Base-by-base conservation (phyloP, 1,140 invertebrate genomes). In the Sweltsa coloradensis region DNA sequence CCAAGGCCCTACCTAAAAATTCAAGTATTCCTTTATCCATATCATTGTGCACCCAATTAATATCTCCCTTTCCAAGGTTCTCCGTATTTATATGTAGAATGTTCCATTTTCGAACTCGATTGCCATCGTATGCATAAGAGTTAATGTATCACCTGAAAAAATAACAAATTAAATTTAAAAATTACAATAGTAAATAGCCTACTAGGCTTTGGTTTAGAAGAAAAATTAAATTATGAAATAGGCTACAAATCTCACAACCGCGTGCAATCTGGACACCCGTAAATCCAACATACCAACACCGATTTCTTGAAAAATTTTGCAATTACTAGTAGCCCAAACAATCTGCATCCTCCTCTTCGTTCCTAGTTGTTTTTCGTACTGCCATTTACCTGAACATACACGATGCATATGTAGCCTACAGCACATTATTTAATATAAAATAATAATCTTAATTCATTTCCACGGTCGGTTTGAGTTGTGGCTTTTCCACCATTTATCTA, bases 281-380 rank as follows among this genome's bases (percentile, higher is more conserved):
- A n/a, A 51, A 42, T 39, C 21, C 24, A 45, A 60, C 68, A 41
- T 55, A 74, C 79, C 87, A n/a, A 89, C 85, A 18, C 87, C 86
- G 49, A 78, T 80, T 61, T 83, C 83, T 61, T 83, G 76, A 50
- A 78, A 83, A 59, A 89, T 89, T 55, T 73, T 72, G 57, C 85
- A 87, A 18, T 71, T 64, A 2, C 72, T 59, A 0, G 83, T 85
- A 36, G 81, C 77, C 85, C 85, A 90, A 2, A 86, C 87, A 31
- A 89, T 67, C 69, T 91, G 87, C 86, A 91, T 91, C 3, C 89
- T 81, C 4, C 86, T 86, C 62, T 85, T 88, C 2, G 81, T 83
- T 16, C 80, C 79, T n/a, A 91, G 65, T 61, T 88, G 83, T 9
- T 89, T 69, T 65, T 91, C 87, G 60, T 86, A 90, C 66, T 86